phyloP scores from a whole-genome alignment of 2,888 invertebrate genomes.

The Andricus quercusramuli region DNA sequence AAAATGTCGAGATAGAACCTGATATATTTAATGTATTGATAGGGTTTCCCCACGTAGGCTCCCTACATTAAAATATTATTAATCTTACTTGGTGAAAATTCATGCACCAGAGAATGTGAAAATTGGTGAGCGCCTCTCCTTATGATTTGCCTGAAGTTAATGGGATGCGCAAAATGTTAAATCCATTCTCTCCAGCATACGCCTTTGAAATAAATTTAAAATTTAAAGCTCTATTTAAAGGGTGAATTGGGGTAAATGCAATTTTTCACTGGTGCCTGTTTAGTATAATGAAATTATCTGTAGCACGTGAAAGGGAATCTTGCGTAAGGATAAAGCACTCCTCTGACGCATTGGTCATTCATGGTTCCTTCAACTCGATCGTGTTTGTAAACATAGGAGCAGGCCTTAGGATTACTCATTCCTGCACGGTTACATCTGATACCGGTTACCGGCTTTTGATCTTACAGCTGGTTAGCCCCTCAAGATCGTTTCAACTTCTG shows the following conservation, averaged over 20 bases:
- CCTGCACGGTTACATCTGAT: conserved; percentile 54
- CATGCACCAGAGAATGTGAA: no score
- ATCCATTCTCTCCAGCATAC: no score
- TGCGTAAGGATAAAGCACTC: conserved; percentile 2
- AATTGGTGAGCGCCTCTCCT: no score
- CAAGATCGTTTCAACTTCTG: conserved; percentile 22
- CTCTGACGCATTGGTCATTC: conserved; percentile 63
- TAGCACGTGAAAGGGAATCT: not conserved
- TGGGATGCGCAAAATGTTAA: no score
- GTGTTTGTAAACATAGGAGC: conserved; percentile 72
- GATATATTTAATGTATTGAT: no score
- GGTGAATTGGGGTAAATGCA: no score
- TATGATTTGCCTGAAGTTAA: no score
- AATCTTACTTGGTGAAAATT: no score
- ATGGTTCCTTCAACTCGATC: conserved; percentile 68
- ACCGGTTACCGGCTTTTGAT: conserved; percentile 53
- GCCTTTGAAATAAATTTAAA: no score
- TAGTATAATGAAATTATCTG: not conserved
- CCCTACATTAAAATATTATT: no score
- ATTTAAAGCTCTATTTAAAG: no score
- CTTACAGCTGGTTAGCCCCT: conserved; percentile 1
- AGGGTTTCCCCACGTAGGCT: no score
- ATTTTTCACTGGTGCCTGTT: not conserved
- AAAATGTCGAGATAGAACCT: not conserved
- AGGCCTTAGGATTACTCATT: conserved; percentile 69